A percentile compares a stretch with the other conserved stretches of the same genome.
phyloP scores from a whole-genome alignment of 2,888 invertebrate genomes.

The Automeris io region DNA sequence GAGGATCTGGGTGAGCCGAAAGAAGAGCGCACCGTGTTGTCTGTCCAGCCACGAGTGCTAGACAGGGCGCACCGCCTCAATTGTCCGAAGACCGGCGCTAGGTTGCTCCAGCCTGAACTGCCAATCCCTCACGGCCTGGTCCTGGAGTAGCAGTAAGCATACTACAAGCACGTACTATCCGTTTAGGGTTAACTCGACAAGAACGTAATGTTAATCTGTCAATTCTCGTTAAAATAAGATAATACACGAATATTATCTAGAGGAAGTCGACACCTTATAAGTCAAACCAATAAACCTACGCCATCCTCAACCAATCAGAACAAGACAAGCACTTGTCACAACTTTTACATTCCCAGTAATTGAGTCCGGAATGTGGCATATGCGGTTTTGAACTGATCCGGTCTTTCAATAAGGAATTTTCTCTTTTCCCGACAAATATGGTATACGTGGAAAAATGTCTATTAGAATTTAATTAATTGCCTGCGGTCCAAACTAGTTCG shows the following conservation, averaged over 20 bases:
- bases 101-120: too few relatives aligned
- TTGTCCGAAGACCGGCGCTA: too few relatives aligned
- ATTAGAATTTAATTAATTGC: constrained; percentile 59
- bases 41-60: too few relatives aligned
- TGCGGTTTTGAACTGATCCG: constrained; percentile 28
- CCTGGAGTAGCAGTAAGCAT: too few relatives aligned
- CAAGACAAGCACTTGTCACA: constrained; percentile 16
- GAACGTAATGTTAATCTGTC: background rate
- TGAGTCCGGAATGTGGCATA: constrained; percentile 34
- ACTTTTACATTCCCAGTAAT: constrained; percentile 46
- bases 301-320: constrained; percentile 14
- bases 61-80: too few relatives aligned
- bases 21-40: too few relatives aligned
- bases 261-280: background rate
- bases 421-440: constrained; percentile 36
- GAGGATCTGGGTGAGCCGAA: too few relatives aligned
- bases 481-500: constrained; percentile 13
- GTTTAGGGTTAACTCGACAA: background rate
- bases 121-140: too few relatives aligned
- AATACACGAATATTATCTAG: background rate
- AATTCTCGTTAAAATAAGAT: constrained; percentile 1
- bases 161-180: too few relatives aligned
- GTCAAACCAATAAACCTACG: constrained; percentile 7
- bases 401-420: constrained; percentile 40
- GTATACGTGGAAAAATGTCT: constrained; percentile 47